Evolutionary conservation across 23 tunicate species (phyloP).

Genomic region (Diplosoma virens): DNA sequence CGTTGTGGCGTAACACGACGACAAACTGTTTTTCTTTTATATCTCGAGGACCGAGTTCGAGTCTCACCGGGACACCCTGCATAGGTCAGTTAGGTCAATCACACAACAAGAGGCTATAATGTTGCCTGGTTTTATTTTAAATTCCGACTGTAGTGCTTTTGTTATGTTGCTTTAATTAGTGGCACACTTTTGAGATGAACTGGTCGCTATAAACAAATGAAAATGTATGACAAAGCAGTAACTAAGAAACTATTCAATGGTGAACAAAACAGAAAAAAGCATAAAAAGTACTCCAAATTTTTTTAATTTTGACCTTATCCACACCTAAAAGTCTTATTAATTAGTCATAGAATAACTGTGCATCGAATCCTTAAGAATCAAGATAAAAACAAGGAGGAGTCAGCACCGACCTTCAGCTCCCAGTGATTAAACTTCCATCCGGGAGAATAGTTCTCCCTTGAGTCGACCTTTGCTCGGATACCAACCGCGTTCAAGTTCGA

Average conservation of each 20-base stretch:
- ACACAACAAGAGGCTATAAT: too few species aligned
- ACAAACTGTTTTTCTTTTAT: slow-evolving; percentile 61
- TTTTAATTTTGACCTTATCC: too few species aligned
- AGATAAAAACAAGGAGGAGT: too few species aligned
- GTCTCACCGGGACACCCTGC: slow-evolving; percentile 93
- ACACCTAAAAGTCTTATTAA: not conserved
- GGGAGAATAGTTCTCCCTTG: slow-evolving; percentile 79
- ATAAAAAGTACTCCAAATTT: too few species aligned
- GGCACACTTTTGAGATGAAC: too few species aligned
- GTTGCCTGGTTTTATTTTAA: not conserved
- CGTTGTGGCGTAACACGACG: slow-evolving; percentile 62
- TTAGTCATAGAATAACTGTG: not conserved
- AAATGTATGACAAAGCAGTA: too few species aligned
- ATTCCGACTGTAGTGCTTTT: not conserved
- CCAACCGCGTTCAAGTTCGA: slow-evolving; percentile 36
- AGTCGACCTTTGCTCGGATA: slow-evolving; percentile 61
- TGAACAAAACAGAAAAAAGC: too few species aligned
- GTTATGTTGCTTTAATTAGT: too few species aligned
- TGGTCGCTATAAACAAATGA: too few species aligned
- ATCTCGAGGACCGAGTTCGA: slow-evolving; percentile 96
- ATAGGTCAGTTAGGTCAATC: too few species aligned
- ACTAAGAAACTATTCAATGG: not conserved
- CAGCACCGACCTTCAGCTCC: slow-evolving; percentile 77
- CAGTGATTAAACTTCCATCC: slow-evolving; percentile 99
- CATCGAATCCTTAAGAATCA: too few species aligned